Evolutionary conservation across 2,113 vertebrate genomes (phyloP), one percentile per base, ranked within the genome.

Genomic region (Chunga burmeisteri): DNA sequence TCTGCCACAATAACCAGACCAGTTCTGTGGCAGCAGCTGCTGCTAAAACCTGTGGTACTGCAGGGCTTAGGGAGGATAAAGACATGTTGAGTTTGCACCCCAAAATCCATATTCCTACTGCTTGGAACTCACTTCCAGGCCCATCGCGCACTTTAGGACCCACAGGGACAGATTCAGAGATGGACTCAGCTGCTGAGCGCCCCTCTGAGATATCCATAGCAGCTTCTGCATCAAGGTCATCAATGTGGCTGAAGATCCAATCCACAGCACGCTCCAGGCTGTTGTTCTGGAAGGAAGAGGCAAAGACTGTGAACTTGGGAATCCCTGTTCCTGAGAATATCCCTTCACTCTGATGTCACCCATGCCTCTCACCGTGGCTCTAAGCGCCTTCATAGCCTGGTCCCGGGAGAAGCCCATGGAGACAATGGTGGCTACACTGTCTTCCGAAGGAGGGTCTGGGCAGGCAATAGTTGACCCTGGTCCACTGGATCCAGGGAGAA

Each of bases 381-480:
- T 98, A 15, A 99, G 99, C 1, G 99, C 99, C 97, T 99, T 99
- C 94, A 99, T 98, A 49, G 99, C 99, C 96, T 99, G 99, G 96
- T 99, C 99, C 94, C 99, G 98, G 68, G 99, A 99, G 98, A 99
- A 99, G 92, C 99, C 99, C 99, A 99, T 99, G 85, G 99, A 99
- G 71, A 99, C 99, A 4, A 99, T 99, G 87, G 99, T 99, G 62
- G 99, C 98, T 95, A 99, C 98, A 13, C 99, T 99, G 92, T 99
- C 99, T 97, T 99, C 99, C 1, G 99, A 99, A 7, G 99, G 96
- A 80, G 99, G 99, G 53, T 98, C 98, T 23, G 98, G 97, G 17
- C 97, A 97, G 95, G 98, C 44, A 96, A 99, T 98, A 81, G 99
- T 94, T 98, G 99, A 98, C 93, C 99, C 96, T 17, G 98, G 98